Base-by-base conservation (phyloP, 2,888 invertebrate genomes). In the Meghimatium bilineatum region DNA sequence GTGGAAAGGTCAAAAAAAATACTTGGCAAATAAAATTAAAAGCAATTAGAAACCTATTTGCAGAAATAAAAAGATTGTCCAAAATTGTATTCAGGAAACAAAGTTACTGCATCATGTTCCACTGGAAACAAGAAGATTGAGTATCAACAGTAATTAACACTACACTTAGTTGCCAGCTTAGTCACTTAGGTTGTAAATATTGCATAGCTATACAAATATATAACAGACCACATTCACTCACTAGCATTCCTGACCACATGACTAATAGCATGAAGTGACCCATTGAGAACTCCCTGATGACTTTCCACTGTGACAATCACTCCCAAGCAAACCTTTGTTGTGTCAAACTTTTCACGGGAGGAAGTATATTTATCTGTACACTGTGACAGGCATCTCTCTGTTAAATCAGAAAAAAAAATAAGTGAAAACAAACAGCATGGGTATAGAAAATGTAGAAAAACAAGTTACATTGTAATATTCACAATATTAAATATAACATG, bases 221-320 rank as follows among this genome's bases (percentile, higher is more conserved):
- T 10, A 20, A 10, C 20, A 63, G n/a, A n/a, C n/a, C n/a, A n/a
- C n/a, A n/a, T n/a, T n/a, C 20, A 84, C 86, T 86, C 52, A 86
- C 86, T 86, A 29, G 85, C 84, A 85, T 85, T 86, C 29, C 66
- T 76, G n/a, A 86, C 80, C 26, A 86, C 83, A 72, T 83, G 80
- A 67, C 84, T 85, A 23, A 85, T 44, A 56, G 75, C 85, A 80
- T 82, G 83, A 34, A 86, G 76, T 26, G 86, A 80, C 23, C 82
- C 83, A 83, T 83, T 83, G 23, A 78, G 69, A 10, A 38, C 29
- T 5, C 52, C 60, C 23, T 34, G 32, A 38, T 77, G 14, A 32
- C 72, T 67, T 29, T 79, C 77, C 1, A 83, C 60, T 60, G 84
- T 84, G 17, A 79, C 82, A 76, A 85, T 83, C 12, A 86, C 83